phyloP scores from a whole-genome alignment of 2,113 vertebrate genomes.

The Variabilichromis moorii region DNA sequence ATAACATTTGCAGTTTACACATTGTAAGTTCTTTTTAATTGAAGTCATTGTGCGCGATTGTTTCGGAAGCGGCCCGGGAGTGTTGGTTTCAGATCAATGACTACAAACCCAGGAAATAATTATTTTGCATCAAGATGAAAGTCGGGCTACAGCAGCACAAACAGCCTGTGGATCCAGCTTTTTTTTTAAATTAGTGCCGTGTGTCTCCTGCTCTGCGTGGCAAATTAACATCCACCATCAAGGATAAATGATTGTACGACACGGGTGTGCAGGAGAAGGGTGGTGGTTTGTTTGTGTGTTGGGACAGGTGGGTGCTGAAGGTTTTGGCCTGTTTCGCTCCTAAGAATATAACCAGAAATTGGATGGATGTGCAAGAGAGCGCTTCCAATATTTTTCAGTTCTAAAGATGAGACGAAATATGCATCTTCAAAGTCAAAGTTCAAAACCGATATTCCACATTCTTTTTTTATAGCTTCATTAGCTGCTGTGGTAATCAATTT shows the following conservation, averaged over 20 bases:
- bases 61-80: neutral
- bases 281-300: neutral
- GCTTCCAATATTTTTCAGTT: neutral
- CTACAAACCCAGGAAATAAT: constrained; percentile 52
- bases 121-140: constrained; percentile 53
- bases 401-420: neutral
- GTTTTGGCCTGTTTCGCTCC: neutral
- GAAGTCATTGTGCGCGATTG: constrained; percentile 1
- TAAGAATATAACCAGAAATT: neutral
- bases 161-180: constrained; percentile 44
- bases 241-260: constrained; percentile 1
- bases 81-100: constrained; percentile 49
- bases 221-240: constrained; percentile 37
- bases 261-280: neutral
- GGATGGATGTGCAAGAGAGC: neutral
- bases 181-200: constrained; percentile 31
- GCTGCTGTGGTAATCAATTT: neutral
- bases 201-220: constrained; percentile 3
- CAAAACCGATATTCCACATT: neutral
- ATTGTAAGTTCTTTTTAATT: constrained; percentile 18
- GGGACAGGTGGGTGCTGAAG: neutral
- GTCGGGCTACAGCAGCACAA: constrained; percentile 16
- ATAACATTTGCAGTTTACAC: constrained; percentile 16
- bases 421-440: neutral
- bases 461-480: neutral